Conservation (phyloP, 2,888 invertebrate species). For the Drosophila quinaria region DNA sequence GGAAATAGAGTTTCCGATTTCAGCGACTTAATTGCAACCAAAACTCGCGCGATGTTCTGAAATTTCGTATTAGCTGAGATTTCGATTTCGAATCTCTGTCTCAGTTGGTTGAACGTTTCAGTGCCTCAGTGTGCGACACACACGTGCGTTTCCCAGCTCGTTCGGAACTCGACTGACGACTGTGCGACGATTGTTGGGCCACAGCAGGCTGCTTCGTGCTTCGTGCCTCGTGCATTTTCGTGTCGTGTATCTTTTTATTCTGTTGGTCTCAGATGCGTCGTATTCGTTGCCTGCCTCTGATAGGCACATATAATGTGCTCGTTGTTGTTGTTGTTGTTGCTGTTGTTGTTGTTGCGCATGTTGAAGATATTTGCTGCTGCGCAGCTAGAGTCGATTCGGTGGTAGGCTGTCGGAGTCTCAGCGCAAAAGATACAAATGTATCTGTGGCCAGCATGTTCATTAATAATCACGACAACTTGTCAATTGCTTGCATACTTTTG, state of each 20-base stretch:
- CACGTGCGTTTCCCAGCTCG: conserved; percentile 80
- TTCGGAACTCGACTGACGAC: conserved; percentile 82
- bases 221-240: conserved; percentile 34
- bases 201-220: conserved; percentile 21
- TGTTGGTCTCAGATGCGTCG: conserved; percentile 31
- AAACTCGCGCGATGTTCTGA: neutral
- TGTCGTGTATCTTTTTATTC: conserved; percentile 38
- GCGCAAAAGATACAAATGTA: conserved; percentile 58
- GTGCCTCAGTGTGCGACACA: conserved; percentile 45
- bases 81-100: conserved; percentile 16
- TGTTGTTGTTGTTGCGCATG: conserved; percentile 51
- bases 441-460: conserved; percentile 51
- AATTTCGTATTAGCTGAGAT: conserved; percentile 10
- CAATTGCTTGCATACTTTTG: conserved; percentile 51
- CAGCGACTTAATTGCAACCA: neutral
- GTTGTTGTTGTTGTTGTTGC: conserved; percentile 29
- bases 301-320: conserved; percentile 61
- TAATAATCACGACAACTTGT: conserved; percentile 72
- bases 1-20: conserved; percentile 9
- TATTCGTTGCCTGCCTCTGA: conserved; percentile 59
- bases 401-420: conserved; percentile 54
- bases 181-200: conserved; percentile 17
- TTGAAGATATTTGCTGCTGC: conserved; percentile 58
- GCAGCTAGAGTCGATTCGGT: conserved; percentile 50
- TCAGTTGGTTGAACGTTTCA: conserved; percentile 3